Percentiles rank a stretch among this genome's conserved stretches.
Evolutionary conservation across 2,888 invertebrate species (phyloP).

Genomic region (Drosophila kuntzei): DNA sequence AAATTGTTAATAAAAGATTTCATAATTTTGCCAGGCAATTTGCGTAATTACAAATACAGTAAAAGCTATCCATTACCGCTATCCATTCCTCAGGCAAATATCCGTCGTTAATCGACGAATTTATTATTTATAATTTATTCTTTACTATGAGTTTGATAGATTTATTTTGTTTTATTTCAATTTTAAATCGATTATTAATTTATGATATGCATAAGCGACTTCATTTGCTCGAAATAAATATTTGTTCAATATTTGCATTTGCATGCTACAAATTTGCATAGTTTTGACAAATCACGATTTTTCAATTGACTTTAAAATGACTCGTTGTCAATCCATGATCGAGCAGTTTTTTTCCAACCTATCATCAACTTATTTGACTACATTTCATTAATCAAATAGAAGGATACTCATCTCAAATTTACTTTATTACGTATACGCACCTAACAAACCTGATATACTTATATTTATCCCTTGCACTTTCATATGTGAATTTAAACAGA

Average conservation of each 20-base stretch:
- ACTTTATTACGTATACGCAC: not conserved
- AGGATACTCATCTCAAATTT: not conserved
- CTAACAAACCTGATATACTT: conserved; percentile 33
- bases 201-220: not conserved
- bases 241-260: conserved; percentile 11
- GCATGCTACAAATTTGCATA: conserved; percentile 48
- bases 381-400: not conserved
- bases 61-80: not conserved
- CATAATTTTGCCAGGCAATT: not conserved
- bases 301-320: not conserved
- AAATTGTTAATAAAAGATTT: not conserved
- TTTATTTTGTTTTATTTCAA: not conserved
- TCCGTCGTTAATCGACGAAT: conserved; percentile 9
- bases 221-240: conserved; percentile 1
- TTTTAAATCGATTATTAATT: not conserved
- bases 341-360: not conserved
- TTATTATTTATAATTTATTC: conserved; percentile 4
- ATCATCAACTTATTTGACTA: not conserved
- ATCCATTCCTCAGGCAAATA: not conserved
- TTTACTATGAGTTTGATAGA: not conserved
- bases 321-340: not conserved
- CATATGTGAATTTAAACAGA: not conserved
- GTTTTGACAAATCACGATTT: conserved; percentile 27
- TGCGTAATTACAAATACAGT: conserved; percentile 1
- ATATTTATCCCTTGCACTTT: not conserved